Evolutionary conservation across 2,797 vertebrate species (phyloP).

Genomic region (Coilia nasus): DNA sequence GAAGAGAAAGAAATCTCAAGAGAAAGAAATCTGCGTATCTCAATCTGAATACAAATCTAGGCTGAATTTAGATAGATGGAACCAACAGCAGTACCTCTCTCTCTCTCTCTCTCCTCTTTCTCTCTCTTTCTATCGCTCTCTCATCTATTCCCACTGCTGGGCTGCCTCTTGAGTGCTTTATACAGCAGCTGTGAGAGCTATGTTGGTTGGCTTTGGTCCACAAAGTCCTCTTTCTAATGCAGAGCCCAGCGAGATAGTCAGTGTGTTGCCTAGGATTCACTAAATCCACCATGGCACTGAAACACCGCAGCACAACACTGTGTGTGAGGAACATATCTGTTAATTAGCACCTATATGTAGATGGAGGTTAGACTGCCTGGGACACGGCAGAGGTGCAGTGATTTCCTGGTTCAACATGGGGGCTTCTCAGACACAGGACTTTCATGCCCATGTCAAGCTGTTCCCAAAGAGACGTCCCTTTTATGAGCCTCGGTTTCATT

Average conservation of each 20-base stretch:
- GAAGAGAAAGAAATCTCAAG: no score
- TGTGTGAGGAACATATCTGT: not conserved
- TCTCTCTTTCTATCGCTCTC: constrained; percentile 32
- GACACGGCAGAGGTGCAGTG: not conserved
- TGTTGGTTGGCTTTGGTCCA: constrained; percentile 34
- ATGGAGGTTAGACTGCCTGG: not conserved
- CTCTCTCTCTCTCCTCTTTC: constrained; percentile 33
- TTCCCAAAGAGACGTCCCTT: not conserved
- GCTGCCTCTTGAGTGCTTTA: constrained; percentile 52
- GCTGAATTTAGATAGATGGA: not conserved
- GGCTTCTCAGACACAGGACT: not conserved
- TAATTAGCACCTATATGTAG: not conserved
- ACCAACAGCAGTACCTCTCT: not conserved
- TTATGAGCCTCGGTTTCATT: not conserved
- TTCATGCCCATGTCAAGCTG: not conserved
- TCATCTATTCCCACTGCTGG: constrained; percentile 41
- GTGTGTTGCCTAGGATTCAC: not conserved
- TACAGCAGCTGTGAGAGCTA: constrained; percentile 48
- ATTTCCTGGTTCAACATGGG: not conserved
- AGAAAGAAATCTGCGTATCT: constrained; percentile 22
- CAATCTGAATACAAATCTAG: constrained; percentile 38
- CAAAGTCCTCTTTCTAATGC: constrained; percentile 3
- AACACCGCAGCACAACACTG: not conserved
- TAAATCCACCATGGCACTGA: not conserved
- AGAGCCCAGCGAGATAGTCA: not conserved